These are phyloP conservation scores for Microchirus variegatus DNA, from an alignment of 2,797 vertebrate species.

Conservation along the genomic window DNA sequence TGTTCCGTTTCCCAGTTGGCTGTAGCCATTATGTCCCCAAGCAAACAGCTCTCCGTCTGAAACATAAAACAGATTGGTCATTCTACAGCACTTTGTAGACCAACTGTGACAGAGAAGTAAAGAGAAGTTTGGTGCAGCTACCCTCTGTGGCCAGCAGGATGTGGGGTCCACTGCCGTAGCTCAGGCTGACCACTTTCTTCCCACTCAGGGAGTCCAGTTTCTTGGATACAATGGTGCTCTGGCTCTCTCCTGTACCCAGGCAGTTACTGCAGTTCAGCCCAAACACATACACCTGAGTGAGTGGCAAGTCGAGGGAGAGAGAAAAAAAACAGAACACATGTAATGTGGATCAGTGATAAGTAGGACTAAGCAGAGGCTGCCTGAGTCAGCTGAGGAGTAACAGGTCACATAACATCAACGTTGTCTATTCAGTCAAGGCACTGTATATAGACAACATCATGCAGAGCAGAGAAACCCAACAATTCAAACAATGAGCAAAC, in stretches of 20 bases:
- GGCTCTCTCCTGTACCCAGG: conserved; percentile 94
- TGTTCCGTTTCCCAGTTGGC: conserved; percentile 95
- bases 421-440: too few species aligned
- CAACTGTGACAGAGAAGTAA: conserved; percentile 2
- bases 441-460: too few species aligned
- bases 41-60: conserved; percentile 93
- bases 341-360: conserved; percentile 27
- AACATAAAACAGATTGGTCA: conserved; percentile 43
- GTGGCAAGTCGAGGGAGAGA: conserved; percentile 4
- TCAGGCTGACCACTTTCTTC: conserved; percentile 92
- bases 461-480: too few species aligned
- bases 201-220: conserved; percentile 92
- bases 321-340: not conserved
- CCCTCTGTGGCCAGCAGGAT: conserved; percentile 92
- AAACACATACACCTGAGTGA: conserved; percentile 89
- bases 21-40: conserved; percentile 98
- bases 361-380: conserved; percentile 15
- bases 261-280: conserved; percentile 97
- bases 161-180: conserved; percentile 95
- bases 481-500: too few species aligned
- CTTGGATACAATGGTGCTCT: conserved; percentile 91
- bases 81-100: conserved; percentile 19
- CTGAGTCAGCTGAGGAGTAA: conserved; percentile 5
- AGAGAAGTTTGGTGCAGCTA: conserved; percentile 61
- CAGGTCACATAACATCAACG: conserved; percentile 35